Evolutionary conservation across 2,113 vertebrate genomes (phyloP).

Genomic region (Pterocles gutturalis): DNA sequence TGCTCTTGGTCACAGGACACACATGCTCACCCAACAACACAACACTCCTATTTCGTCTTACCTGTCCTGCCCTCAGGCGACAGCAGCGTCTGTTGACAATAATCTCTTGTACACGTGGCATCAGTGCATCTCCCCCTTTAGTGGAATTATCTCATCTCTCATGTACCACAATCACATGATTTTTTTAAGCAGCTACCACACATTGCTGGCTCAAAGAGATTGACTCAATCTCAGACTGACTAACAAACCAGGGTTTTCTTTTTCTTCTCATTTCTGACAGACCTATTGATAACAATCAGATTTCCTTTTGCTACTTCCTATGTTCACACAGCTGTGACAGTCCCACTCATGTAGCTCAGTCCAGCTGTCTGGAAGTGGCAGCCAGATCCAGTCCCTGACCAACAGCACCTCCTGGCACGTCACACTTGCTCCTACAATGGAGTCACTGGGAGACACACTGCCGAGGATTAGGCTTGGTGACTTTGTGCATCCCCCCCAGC

Average conservation of each 20-base stretch:
- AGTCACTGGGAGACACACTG: no score
- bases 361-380: not conserved
- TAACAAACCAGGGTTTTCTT: not conserved
- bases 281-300: not conserved
- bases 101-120: not conserved
- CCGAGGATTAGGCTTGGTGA: rapidly evolving
- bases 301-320: not conserved
- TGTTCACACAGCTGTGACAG: not conserved
- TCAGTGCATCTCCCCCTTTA: not conserved
- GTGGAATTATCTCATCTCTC: not conserved
- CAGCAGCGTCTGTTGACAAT: not conserved
- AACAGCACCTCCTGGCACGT: not conserved
- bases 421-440: rapidly evolving
- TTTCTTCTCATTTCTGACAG: not conserved
- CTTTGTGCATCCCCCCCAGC: not conserved
- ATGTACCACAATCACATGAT: not conserved
- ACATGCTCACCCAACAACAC: not conserved
- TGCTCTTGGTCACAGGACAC: not conserved
- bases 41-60: not conserved
- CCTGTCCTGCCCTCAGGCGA: not conserved
- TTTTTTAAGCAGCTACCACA: not conserved
- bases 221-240: not conserved
- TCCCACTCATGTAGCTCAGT: rapidly evolving
- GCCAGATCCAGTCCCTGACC: not conserved
- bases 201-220: not conserved